Evolutionary conservation across 2,113 vertebrate species (phyloP).

Genomic region (Phaethornis superciliosus): DNA sequence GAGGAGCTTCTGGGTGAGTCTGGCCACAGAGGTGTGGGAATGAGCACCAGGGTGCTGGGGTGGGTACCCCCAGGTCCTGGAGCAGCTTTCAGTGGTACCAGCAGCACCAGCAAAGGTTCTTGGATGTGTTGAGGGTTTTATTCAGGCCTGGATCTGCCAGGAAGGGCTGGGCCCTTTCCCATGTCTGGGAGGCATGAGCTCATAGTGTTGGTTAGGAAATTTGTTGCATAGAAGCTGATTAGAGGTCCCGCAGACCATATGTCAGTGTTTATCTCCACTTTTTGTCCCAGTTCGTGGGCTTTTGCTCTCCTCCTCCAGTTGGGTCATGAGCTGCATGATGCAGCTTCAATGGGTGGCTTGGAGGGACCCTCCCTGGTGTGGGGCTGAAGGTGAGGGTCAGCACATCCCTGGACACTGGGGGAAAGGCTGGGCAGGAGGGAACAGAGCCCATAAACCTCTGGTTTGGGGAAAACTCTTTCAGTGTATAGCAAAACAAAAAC

Average conservation of each 20-base stretch:
- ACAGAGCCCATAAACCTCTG: accelerated
- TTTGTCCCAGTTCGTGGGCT: background rate
- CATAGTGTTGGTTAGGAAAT: background rate
- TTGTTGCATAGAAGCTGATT: background rate
- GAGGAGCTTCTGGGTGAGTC: background rate
- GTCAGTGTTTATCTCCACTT: background rate
- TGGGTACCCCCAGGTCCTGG: accelerated
- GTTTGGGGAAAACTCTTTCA: background rate
- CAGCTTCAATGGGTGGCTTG: background rate
- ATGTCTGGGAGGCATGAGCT: background rate
- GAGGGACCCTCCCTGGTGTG: background rate
- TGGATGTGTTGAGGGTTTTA: background rate
- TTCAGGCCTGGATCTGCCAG: background rate
- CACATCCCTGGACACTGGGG: background rate
- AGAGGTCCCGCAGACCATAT: background rate
- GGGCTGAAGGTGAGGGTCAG: background rate
- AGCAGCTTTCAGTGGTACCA: accelerated
- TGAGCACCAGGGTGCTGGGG: background rate
- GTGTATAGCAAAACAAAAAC: background rate
- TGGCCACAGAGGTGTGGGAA: background rate
- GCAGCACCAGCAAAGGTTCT: background rate
- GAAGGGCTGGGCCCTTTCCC: background rate
- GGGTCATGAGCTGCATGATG: background rate
- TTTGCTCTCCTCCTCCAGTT: background rate
- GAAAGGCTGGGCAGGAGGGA: background rate